phyloP scores from a whole-genome alignment of 2,888 invertebrate genomes.

The Drosophila greeni region DNA sequence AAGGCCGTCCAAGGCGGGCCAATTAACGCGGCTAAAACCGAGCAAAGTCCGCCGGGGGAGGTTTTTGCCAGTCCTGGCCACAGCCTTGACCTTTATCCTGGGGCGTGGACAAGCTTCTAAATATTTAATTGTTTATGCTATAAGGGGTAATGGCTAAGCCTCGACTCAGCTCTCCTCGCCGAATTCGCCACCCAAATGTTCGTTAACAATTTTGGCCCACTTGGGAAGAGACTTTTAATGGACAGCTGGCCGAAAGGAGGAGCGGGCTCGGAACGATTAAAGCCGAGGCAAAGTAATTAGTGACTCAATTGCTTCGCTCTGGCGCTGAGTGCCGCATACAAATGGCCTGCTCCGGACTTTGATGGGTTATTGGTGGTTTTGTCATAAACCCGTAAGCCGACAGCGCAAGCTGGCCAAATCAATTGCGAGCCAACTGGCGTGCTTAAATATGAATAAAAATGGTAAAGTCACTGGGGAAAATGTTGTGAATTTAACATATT shows the following conservation, averaged over 20 bases:
- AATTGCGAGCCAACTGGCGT: slow-evolving; percentile 52
- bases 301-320: slow-evolving; percentile 67
- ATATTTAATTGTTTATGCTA: slow-evolving; percentile 73
- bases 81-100: slow-evolving; percentile 73
- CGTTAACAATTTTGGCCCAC: slow-evolving; percentile 48
- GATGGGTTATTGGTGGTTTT: slow-evolving; percentile 62
- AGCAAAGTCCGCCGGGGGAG: slow-evolving; percentile 53
- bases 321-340: slow-evolving; percentile 61
- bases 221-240: slow-evolving; percentile 61
- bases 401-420: slow-evolving; percentile 53
- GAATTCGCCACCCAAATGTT: slow-evolving; percentile 21
- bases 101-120: slow-evolving; percentile 56
- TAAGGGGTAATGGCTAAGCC: slow-evolving; percentile 33
- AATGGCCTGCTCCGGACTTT: slow-evolving; percentile 46
- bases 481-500: not conserved
- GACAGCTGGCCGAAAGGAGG: slow-evolving; percentile 41
- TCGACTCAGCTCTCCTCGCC: not conserved
- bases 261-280: slow-evolving; percentile 55
- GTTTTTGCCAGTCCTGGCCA: slow-evolving; percentile 31
- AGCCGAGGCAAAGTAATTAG: slow-evolving; percentile 70
- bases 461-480: slow-evolving; percentile 9
- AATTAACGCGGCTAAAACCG: slow-evolving; percentile 66
- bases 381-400: slow-evolving; percentile 34
- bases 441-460: slow-evolving; percentile 37
- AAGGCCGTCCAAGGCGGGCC: slow-evolving; percentile 53